Conservation (phyloP, 2,888 invertebrate species). For the Scaptomyza flava region DNA sequence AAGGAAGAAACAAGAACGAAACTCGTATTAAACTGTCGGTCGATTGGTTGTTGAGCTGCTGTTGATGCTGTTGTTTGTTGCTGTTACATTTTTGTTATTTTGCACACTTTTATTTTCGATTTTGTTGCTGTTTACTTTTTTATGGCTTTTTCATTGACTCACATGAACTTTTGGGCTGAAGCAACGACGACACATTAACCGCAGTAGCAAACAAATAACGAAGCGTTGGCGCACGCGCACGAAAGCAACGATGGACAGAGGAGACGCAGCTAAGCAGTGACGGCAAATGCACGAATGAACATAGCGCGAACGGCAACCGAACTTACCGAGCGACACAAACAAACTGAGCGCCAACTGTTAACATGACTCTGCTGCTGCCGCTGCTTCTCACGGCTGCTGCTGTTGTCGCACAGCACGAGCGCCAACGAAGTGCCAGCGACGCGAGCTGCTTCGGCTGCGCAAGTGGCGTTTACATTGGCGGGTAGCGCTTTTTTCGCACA, state of each 20-base stretch:
- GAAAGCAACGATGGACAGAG: conserved; percentile 25
- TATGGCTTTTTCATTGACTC: conserved; percentile 65
- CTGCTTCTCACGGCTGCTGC: conserved; percentile 36
- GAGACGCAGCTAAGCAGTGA: conserved; percentile 31
- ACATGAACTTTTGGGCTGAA: conserved; percentile 55
- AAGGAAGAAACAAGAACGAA: conserved; percentile 59
- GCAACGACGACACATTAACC: conserved; percentile 56
- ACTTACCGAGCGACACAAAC: conserved; percentile 58
- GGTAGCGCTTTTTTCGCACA: conserved; percentile 50
- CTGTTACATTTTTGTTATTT: conserved; percentile 62
- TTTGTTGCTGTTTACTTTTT: conserved; percentile 63
- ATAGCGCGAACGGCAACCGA: conserved; percentile 50
- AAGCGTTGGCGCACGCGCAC: conserved; percentile 47
- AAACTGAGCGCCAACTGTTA: conserved; percentile 54
- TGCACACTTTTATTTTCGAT: conserved; percentile 69
- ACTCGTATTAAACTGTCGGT: conserved; percentile 68
- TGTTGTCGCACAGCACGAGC: conserved; percentile 61
- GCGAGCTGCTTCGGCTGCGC: conserved; percentile 72
- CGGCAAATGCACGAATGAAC: conserved; percentile 6
- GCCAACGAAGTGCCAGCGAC: conserved; percentile 63
- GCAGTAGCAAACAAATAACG: conserved; percentile 26
- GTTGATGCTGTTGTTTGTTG: conserved; percentile 29
- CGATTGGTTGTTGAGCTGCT: conserved; percentile 39
- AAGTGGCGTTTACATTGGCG: conserved; percentile 70
- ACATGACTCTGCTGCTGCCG: conserved; percentile 26